phyloP scores from a whole-genome alignment of 2,888 invertebrate genomes.

The Clunio marinus region DNA sequence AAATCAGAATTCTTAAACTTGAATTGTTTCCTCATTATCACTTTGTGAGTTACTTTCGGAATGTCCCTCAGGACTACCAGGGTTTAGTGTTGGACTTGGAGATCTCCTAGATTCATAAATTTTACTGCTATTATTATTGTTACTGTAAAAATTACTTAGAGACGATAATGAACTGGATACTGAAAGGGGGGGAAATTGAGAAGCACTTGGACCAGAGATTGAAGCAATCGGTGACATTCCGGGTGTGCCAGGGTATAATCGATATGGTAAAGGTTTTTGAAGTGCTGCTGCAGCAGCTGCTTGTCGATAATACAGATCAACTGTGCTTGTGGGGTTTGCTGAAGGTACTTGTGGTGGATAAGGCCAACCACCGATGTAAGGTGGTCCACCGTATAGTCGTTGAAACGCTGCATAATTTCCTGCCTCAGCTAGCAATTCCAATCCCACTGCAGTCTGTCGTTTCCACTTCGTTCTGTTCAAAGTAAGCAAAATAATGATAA shows the following conservation, averaged over 20 bases:
- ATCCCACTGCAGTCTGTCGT: constrained; percentile 94
- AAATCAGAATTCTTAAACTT: constrained; percentile 45
- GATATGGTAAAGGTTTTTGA: constrained; percentile 83
- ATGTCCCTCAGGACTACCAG: constrained; percentile 51
- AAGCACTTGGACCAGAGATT: constrained; percentile 48
- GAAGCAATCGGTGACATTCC: constrained; percentile 45
- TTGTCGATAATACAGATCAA: constrained; percentile 78
- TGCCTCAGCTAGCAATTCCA: constrained; percentile 94
- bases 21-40: constrained; percentile 51
- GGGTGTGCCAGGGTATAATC: constrained; percentile 52
- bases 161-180: constrained; percentile 63
- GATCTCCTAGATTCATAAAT: constrained; percentile 41
- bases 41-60: constrained; percentile 51
- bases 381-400: constrained; percentile 76
- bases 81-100: constrained; percentile 51
- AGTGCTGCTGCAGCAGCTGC: constrained; percentile 74
- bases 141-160: constrained; percentile 54
- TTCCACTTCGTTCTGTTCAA: constrained; percentile 99
- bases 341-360: constrained; percentile 60
- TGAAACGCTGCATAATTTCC: constrained; percentile 99
- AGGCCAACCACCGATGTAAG: constrained; percentile 62
- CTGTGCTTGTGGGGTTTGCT: constrained; percentile 61
- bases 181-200: constrained; percentile 52
- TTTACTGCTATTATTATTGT: constrained; percentile 40
- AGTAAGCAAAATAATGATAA: constrained; percentile 43